Percentiles rank a stretch among this genome's conserved stretches.
Conservation (phyloP, 2,888 invertebrate species). For the Actias luna region DNA sequence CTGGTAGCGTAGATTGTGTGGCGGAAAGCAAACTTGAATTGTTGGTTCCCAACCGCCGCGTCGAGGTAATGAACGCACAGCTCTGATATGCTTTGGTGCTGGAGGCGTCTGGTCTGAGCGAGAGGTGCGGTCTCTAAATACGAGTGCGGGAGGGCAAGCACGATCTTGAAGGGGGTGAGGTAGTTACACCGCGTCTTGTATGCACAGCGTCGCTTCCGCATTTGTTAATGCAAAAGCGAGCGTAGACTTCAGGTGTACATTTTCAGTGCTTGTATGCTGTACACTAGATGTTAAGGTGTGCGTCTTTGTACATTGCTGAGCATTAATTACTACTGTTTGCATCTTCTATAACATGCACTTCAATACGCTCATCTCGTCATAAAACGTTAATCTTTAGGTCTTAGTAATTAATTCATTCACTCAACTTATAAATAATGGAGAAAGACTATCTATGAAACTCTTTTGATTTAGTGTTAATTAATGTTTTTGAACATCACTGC, state of each 20-base stretch:
- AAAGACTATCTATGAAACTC: background rate
- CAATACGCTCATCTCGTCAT: slow-evolving; percentile 41
- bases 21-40: slow-evolving; percentile 81
- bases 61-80: slow-evolving; percentile 80
- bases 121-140: slow-evolving; percentile 50
- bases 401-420: background rate
- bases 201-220: slow-evolving; percentile 81
- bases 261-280: slow-evolving; percentile 79
- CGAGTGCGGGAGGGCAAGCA: slow-evolving; percentile 34
- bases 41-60: slow-evolving; percentile 69
- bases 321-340: slow-evolving; percentile 77
- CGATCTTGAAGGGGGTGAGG: slow-evolving; percentile 40
- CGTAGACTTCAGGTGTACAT: slow-evolving; percentile 80
- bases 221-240: slow-evolving; percentile 82
- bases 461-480: background rate
- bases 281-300: slow-evolving; percentile 73
- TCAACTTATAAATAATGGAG: background rate
- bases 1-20: slow-evolving; percentile 78
- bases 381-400: background rate
- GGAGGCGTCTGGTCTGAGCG: slow-evolving; percentile 73
- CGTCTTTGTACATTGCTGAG: slow-evolving; percentile 74
- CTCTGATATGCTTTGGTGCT: slow-evolving; percentile 73
- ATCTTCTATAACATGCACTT: slow-evolving; percentile 54
- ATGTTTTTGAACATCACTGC: background rate
- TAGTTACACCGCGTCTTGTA: slow-evolving; percentile 75